Percentiles rank a stretch among this genome's conserved stretches.
These are phyloP conservation scores for Gymnarchus niloticus DNA, from an alignment of 2,113 vertebrate genomes.

Conservation along the genomic window DNA sequence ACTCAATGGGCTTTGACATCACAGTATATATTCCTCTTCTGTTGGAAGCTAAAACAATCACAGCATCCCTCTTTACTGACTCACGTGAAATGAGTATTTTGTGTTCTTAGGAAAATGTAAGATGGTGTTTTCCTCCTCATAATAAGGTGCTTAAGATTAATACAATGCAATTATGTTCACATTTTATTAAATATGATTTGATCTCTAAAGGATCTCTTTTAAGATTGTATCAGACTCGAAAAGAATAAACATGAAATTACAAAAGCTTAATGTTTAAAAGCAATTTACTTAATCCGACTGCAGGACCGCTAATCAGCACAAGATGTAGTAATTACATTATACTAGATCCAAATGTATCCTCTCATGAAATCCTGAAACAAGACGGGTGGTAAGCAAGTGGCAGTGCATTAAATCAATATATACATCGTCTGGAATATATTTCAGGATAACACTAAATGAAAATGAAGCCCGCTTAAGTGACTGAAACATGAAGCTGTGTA, in stretches of 20 bases:
- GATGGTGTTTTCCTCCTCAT: not conserved
- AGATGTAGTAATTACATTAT: constrained; percentile 49
- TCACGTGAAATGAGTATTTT: not conserved
- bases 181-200: constrained; percentile 43
- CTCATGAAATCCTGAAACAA: not conserved
- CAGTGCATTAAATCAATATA: not conserved
- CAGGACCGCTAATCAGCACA: constrained; percentile 71
- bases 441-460: not conserved
- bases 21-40: not conserved
- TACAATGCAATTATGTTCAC: constrained; percentile 34
- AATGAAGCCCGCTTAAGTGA: not conserved
- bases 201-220: constrained; percentile 35
- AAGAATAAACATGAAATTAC: constrained; percentile 39
- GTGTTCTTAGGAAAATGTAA: not conserved
- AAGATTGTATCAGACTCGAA: constrained; percentile 37
- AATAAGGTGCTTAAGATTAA: constrained; percentile 21
- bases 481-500: not conserved
- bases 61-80: not conserved
- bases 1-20: too few species aligned
- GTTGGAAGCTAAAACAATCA: not conserved
- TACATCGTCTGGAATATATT: not conserved
- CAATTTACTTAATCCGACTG: constrained; percentile 60
- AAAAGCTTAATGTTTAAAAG: constrained; percentile 39
- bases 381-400: not conserved
- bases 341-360: not conserved